Evolutionary conservation across 1,140 invertebrate genomes (phyloP).

Genomic region (honey bee (Apis mellifera)): DNA sequence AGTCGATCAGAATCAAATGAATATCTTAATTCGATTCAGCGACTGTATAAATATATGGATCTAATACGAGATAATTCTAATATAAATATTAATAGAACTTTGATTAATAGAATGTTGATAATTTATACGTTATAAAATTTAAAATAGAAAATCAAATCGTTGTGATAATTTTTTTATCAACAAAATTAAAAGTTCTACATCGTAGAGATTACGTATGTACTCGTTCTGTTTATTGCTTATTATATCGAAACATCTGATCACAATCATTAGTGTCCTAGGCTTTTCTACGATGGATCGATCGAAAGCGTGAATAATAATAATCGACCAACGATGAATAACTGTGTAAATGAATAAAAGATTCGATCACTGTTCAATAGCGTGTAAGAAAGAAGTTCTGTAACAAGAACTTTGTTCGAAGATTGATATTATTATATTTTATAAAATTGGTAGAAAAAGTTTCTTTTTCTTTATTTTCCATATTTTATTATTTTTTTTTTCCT

Average conservation of each 20-base stretch:
- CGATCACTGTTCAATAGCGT: neutral
- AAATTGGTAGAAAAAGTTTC: neutral
- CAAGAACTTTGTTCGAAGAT: neutral
- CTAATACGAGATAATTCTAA: neutral
- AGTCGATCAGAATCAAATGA: neutral
- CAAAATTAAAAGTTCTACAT: neutral
- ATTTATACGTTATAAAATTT: neutral
- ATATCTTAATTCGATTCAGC: no score
- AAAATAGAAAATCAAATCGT: neutral
- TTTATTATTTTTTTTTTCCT: neutral
- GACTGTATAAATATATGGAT: neutral
- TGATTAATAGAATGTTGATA: neutral
- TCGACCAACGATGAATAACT: neutral
- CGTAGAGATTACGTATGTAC: neutral
- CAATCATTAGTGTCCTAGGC: no score
- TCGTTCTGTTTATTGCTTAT: neutral
- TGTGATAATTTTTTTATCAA: neutral
- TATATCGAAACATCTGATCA: neutral
- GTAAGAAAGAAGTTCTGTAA: neutral
- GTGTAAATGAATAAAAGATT: slow-evolving; percentile 18
- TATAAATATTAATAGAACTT: neutral
- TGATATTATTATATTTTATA: neutral
- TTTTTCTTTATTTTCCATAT: no score
- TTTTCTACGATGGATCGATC: slow-evolving; percentile 3
- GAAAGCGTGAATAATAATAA: slow-evolving; percentile 11